Evolutionary conservation across 2,888 invertebrate species (phyloP).

Genomic region (Tricholauxania praeusta): DNA sequence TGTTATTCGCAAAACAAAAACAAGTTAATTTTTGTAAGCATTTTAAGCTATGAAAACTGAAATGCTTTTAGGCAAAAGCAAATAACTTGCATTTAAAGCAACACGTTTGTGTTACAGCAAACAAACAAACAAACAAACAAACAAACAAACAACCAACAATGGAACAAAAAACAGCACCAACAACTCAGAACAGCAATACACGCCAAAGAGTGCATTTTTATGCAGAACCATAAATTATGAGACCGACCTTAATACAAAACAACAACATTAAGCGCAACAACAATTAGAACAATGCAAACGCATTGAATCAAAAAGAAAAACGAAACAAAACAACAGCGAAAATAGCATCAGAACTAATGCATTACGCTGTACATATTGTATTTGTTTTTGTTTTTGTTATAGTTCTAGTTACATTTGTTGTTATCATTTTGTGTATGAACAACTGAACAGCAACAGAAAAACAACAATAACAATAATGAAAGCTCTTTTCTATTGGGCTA

Average conservation of each 20-base stretch:
- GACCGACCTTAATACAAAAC: constrained; percentile 27
- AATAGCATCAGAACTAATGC: too few relatives aligned
- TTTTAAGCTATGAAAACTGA: background rate
- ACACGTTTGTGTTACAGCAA: background rate
- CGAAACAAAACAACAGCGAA: constrained; percentile 9
- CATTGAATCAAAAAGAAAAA: background rate
- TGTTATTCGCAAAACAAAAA: background rate
- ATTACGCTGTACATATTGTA: too few relatives aligned
- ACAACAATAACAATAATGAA: constrained; percentile 11
- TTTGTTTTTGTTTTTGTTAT: too few relatives aligned
- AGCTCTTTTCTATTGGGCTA: background rate
- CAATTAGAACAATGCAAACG: constrained; percentile 9
- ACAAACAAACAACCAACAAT: background rate
- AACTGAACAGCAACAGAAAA: background rate
- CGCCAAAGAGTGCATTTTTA: constrained; percentile 25
- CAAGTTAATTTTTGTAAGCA: background rate
- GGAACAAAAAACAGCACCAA: background rate
- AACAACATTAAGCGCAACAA: constrained; percentile 13
- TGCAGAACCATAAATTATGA: constrained; percentile 35
- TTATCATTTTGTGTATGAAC: too few relatives aligned
- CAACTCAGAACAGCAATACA: background rate
- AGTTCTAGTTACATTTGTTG: too few relatives aligned
- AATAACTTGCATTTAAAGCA: constrained; percentile 5
- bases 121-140: background rate
- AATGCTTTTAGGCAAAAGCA: background rate